Conservation (phyloP, 2,888 invertebrate species). For the Conus canariensis region DNA sequence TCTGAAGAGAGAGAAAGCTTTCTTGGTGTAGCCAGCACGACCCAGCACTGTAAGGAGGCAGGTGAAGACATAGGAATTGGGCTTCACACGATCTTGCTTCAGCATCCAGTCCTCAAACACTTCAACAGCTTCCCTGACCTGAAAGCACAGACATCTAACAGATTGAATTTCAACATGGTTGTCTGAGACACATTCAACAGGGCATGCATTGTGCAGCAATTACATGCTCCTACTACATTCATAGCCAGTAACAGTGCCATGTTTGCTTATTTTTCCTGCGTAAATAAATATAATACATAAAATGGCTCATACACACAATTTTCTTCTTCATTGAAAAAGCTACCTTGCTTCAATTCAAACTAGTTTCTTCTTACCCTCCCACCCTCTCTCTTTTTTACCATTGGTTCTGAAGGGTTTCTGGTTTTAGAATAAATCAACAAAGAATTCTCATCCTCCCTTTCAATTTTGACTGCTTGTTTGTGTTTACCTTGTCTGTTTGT, state of each 20-base stretch:
- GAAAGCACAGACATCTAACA: slow-evolving; percentile 28
- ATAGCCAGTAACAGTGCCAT: no score
- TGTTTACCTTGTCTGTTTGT: no score
- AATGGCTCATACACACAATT: background rate
- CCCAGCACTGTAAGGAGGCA: slow-evolving; percentile 91
- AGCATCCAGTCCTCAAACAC: slow-evolving; percentile 89
- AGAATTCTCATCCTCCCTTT: no score
- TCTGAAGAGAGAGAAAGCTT: slow-evolving; percentile 90
- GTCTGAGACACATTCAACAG: background rate
- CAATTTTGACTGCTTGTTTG: no score
- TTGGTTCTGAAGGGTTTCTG: no score
- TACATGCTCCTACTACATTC: no score
- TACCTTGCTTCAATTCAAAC: no score
- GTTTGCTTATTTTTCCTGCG: no score
- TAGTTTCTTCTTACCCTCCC: no score
- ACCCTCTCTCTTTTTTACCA: no score
- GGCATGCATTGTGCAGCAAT: background rate
- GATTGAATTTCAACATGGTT: background rate
- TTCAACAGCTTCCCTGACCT: slow-evolving; percentile 86
- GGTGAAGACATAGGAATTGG: slow-evolving; percentile 88
- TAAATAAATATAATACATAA: no score
- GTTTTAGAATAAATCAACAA: no score
- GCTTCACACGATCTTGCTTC: slow-evolving; percentile 87
- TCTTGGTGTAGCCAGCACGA: slow-evolving; percentile 89
- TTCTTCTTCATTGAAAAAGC: background rate